Base-by-base conservation (phyloP, 1,140 invertebrate species). In the Pogonognathellus flavescens region DNA sequence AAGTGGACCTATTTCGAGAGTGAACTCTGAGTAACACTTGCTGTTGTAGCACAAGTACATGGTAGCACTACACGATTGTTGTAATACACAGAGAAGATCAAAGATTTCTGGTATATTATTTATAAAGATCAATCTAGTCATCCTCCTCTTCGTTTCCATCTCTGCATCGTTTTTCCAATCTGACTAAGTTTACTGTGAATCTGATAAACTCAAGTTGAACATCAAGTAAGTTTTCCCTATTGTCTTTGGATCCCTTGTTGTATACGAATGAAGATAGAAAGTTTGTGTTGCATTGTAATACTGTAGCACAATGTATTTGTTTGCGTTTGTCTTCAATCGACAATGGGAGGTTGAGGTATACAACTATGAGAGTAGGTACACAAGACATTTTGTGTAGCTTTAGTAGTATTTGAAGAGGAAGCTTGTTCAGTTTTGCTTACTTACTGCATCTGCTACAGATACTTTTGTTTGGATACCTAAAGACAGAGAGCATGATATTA, bases 391-490 rank as follows among this genome's bases (percentile, higher is more conserved):
- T 41, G 31, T 41, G 31, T 41, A 41, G 31, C 2, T 66, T 66
- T 66, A 25, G 22, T 66, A 25, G 62, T 25, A 20, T 66, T 25
- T 66, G 62, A 25, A 25, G 25, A 25, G 22, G 62, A 66, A 31
- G 20, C 62, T 25, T 25, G 20, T 66, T 20, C 25, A 31, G 62
- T 66, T 66, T 31, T 25, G 22, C 22, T 14, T 25, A 31, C 62
- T 66, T 25, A 66, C 25, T 66, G 62, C 62, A 66, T 66, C 62
- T 66, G 62, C 25, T 66, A 66, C 62, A 25, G 62, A 66, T 66
- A 66, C 25, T 66, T 66, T 66, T 25, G 22, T 25, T 13, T 25
- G 62, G 25, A 25, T 66, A 66, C 13, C 62, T 66, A 66, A 25
- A 25, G 31, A 41, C 31, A 41, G 31, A 41, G 31, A 41, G 6